Base-by-base conservation (phyloP, 2,797 vertebrate genomes). In the Buphagus erythrorhynchus region DNA sequence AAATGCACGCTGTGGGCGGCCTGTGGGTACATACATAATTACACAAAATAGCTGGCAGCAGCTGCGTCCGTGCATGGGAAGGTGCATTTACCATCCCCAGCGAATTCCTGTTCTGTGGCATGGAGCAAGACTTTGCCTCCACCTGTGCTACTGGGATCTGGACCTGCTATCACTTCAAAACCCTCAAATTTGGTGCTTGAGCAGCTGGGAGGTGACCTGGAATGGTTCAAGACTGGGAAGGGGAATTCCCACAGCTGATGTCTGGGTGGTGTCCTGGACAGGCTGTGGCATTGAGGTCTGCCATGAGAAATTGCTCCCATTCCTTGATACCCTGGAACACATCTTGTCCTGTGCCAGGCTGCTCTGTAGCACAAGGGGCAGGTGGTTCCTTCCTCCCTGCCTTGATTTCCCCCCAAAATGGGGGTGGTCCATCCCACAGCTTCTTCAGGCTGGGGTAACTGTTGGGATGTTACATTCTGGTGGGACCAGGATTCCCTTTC, bases 311-410 rank as follows among this genome's bases (percentile, higher is more conserved):
- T 62, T 42, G 55, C 26, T 69, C 31, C 29, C 0, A 2, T 33
- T 75, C 38, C 71, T 67, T 0, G 2, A 7, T 5, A 3, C 10
- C 11, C n/a, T 20, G 51, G 45, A 51, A 13, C 33, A 28, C 4
- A 7, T 12, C 31, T 54, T 0, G 0, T 59, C 28, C 52, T 61
- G 57, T 16, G n/a, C 61, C 2, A 6, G 7, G 13, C 69, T 38
- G 59, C 31, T 54, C 29, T 0, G 1, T 24, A 13, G 19, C 0
- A 0, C 0, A 3, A 20, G 38, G 29, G 16, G 12, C 0, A 1
- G 15, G 22, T 1, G 2, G 16, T 35, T 36, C 62, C 40, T 43
- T 58, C 20, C 24, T 51, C 25, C 20, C 11, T 72, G 43, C 49
- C n/a, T 57, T 26, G 7, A 19, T 78, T 79, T 65, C 29, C 11